A percentile compares a stretch with the other conserved stretches of the same genome.
Evolutionary conservation across 23 tunicate species (phyloP).

Genomic region (Oikopleura dioica): DNA sequence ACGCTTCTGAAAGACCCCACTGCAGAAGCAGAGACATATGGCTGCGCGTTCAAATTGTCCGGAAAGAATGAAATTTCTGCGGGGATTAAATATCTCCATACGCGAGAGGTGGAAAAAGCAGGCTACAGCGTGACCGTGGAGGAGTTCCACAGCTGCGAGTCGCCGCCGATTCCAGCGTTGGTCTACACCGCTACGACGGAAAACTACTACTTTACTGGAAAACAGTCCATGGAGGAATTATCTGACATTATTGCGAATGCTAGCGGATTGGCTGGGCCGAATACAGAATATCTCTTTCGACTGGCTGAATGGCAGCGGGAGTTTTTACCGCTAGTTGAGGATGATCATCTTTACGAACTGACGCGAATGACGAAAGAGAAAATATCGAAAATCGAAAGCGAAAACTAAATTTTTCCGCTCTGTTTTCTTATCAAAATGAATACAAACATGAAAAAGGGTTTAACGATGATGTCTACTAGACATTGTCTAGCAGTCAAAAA

Average conservation of each 20-base stretch:
- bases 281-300: slow-evolving; percentile 27
- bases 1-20: too few relatives aligned
- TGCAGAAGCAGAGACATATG: too few relatives aligned
- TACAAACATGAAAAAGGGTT: too few relatives aligned
- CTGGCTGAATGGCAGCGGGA: slow-evolving; percentile 24
- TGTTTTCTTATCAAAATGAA: too few relatives aligned
- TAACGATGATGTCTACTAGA: too few relatives aligned
- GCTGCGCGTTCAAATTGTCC: slow-evolving; percentile 23
- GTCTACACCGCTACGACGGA: slow-evolving; percentile 7
- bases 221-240: too few relatives aligned
- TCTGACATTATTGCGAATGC: slow-evolving; percentile 31
- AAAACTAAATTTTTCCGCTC: too few relatives aligned
- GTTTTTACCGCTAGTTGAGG: too few relatives aligned
- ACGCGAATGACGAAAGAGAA: too few relatives aligned
- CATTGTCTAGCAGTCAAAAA: too few relatives aligned
- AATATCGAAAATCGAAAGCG: too few relatives aligned
- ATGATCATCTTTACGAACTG: too few relatives aligned
- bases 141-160: slow-evolving; percentile 11
- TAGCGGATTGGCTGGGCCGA: slow-evolving; percentile 29
- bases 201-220: slow-evolving; percentile 16
- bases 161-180: slow-evolving; percentile 15
- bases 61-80: slow-evolving; percentile 25
- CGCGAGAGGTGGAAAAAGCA: slow-evolving; percentile 33
- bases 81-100: slow-evolving; percentile 21
- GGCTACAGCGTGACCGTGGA: slow-evolving; percentile 19